Base-by-base conservation (phyloP, 2,888 invertebrate genomes). In the Mactromeris polynyma region DNA sequence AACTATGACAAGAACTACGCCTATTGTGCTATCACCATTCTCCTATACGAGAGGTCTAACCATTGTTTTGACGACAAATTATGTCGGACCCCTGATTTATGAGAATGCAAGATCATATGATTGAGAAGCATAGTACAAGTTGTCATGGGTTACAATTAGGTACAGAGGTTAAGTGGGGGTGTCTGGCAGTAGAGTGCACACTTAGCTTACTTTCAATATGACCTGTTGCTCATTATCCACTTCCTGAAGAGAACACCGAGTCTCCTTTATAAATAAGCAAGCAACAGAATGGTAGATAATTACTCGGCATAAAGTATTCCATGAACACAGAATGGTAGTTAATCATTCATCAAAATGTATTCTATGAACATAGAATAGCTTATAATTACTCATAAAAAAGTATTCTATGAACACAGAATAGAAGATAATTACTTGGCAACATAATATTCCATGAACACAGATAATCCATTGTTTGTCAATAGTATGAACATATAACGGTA, bases 141-240 rank as follows among this genome's bases (percentile, higher is more conserved):
- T 81, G 77, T 38, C 69, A 69, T 81, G 36, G 86, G 69, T 86
- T 81, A 80, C 64, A 81, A 42, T 33, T 78, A 33, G 78, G 51
- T 77, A 54, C 42, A n/a, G 19, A 82, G 89, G 84, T 58, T 36
- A 64, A 79, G 83, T 69, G 79, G 84, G 86, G 42, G 81, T 85
- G 54, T 73, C 38, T 78, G 85, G 86, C 83, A 83, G 81, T 36
- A 73, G 77, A 73, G 89, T 90, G 89, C 86, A 90, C 87, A 89
- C 81, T 21, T 31, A 87, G 79, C 92, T 92, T 92, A 92, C 92
- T 92, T 92, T 92, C 26, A 92, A 86, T 42, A 92, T 86, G 80
- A 90, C 90, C 84, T 89, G 89, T 83, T 92, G 90, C 69, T 92
- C 92, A 85, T 90, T 89, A 80, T 86, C 89, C 82, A 90, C 89